Base-by-base conservation (phyloP, 2,113 vertebrate species). In the Petrocephalus zakoni region DNA sequence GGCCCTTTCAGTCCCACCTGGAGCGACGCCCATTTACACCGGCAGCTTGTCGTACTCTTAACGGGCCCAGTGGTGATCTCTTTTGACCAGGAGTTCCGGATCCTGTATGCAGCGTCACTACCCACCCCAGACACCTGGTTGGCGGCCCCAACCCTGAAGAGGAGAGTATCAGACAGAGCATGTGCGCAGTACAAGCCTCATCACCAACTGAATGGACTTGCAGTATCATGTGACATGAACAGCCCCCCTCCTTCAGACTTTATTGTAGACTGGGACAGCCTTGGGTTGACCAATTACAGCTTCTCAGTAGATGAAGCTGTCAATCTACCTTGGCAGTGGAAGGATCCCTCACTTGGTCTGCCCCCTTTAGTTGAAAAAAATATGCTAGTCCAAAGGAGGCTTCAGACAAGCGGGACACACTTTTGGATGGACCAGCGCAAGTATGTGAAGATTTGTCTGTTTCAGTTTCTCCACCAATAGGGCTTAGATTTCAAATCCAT, bases 81-180 rank as follows among this genome's bases (percentile, higher is more conserved):
- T 0, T 96, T 96, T n/a, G 96, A 96, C 61, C 86, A 7, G 46
- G 95, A 96, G 91, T 96, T 96, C 90, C 93, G 95, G 85, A 93
- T 91, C 81, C 94, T 96, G 10, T 96, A 94, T n/a, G 96, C 95
- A 0, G 92, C 91, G 19, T 96, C 95, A 0, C 34, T 90, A 13
- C 94, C 94, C 0, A 58, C 93, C n/a, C 89, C 93, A 2, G 93
- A 94, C 4, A 61, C 84, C 0, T 89, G 91, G 89, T 92, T 75
- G 53, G n/a, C 13, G 4, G 13, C 58, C 2, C 85, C 2, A 0
- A 29, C 37, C 29, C 85, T 47, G n/a, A 11, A 7, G 37, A 22
- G 10, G 82, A 29, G 75, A 90, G 64, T 88, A 85, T 46, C 68
- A 72, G 88, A 91, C 51, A 49, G 85, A 2, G 84, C 90, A 34